Conservation (phyloP, 2,888 invertebrate species). For the Alitta virens region DNA sequence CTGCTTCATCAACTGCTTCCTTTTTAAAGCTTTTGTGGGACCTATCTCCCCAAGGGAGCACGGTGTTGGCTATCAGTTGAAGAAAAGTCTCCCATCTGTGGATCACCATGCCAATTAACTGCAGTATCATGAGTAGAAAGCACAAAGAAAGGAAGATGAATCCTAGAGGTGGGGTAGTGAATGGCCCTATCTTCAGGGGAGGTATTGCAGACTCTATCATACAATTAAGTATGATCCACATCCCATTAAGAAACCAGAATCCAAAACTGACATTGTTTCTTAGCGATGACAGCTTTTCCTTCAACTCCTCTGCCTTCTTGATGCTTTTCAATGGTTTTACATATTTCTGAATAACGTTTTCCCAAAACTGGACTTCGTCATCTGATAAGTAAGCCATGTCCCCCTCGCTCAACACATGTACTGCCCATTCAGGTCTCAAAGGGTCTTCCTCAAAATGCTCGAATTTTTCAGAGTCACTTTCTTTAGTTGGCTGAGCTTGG, state of each 20-base stretch:
- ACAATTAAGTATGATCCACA: constrained; percentile 83
- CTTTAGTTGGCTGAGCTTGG: too few species aligned
- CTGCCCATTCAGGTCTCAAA: constrained; percentile 19
- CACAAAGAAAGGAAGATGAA: constrained; percentile 45
- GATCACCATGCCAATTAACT: constrained; percentile 47
- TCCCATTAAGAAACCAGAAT: constrained; percentile 96
- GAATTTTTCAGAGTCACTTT: neutral
- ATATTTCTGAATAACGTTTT: constrained; percentile 85
- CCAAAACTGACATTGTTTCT: constrained; percentile 71
- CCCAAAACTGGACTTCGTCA: constrained; percentile 88
- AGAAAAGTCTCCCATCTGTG: constrained; percentile 52
- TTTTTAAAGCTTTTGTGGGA: too few species aligned
- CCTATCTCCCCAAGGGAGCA: neutral
- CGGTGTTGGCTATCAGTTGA: constrained; percentile 45
- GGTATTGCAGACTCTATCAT: constrained; percentile 35
- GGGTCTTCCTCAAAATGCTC: constrained; percentile 6
- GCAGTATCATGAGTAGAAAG: constrained; percentile 39
- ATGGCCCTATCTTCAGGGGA: constrained; percentile 4
- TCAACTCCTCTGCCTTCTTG: constrained; percentile 59
- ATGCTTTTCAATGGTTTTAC: constrained; percentile 89
- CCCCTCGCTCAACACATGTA: neutral
- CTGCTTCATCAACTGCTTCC: too few species aligned
- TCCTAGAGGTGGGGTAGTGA: constrained; percentile 32
- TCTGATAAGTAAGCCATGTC: constrained; percentile 6
- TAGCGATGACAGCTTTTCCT: constrained; percentile 73